Evolutionary conservation across 1,140 invertebrate genomes (phyloP).

Genomic region (Paraescarpia echinospica): DNA sequence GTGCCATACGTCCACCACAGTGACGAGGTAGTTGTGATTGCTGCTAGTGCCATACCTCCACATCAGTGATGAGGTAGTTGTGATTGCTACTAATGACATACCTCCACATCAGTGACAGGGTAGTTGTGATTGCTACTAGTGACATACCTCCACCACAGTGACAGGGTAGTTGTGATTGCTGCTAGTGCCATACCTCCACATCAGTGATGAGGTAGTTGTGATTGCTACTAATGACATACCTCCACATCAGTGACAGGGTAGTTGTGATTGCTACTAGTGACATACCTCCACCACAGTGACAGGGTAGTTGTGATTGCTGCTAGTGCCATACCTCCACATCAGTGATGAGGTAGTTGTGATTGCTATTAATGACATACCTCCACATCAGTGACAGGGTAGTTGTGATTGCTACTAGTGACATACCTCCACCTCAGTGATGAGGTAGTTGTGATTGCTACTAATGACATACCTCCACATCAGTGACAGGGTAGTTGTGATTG

Average conservation of each 20-base stretch:
- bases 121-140: neutral
- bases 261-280: neutral
- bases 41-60: slow-evolving; percentile 9
- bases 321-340: neutral
- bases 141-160: too few species aligned
- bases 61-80: slow-evolving; percentile 28
- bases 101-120: too few species aligned
- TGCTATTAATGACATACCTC: neutral
- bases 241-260: too few species aligned
- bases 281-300: too few species aligned
- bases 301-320: too few species aligned
- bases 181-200: neutral
- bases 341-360: too few species aligned
- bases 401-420: neutral
- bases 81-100: neutral
- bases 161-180: too few species aligned
- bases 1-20: slow-evolving; percentile 24
- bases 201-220: too few species aligned
- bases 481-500: too few species aligned
- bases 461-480: slow-evolving; percentile 5
- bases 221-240: neutral
- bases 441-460: neutral
- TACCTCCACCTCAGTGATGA: too few species aligned
- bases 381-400: too few species aligned
- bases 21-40: slow-evolving; percentile 21